phyloP scores from a whole-genome alignment of 1,140 invertebrate species.

The Leptinotarsa undecemlineata region DNA sequence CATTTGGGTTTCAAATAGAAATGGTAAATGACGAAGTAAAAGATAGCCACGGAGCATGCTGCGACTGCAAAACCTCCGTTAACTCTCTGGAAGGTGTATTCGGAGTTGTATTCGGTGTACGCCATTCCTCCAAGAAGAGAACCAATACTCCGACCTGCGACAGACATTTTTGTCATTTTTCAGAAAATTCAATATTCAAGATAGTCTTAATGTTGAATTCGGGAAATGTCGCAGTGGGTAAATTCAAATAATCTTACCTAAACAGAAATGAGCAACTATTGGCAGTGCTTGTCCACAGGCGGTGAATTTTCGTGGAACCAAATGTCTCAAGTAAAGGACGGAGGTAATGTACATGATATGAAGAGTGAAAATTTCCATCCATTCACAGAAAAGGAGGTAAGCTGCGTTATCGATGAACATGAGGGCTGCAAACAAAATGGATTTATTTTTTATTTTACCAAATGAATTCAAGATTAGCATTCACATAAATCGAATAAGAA shows the following conservation, averaged over 20 bases:
- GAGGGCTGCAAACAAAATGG: constrained; percentile 56
- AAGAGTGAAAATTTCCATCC: constrained; percentile 79
- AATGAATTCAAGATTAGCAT: too few species aligned
- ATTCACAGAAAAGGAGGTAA: constrained; percentile 72
- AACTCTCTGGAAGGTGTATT: constrained; percentile 42
- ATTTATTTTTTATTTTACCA: constrained; percentile 1
- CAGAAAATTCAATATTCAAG: background rate
- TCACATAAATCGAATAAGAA: too few species aligned
- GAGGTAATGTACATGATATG: constrained; percentile 83
- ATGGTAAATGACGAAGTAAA: constrained; percentile 74
- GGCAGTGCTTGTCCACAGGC: constrained; percentile 81
- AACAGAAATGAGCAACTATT: constrained; percentile 79
- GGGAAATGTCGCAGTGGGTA: too few species aligned
- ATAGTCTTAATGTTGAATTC: background rate
- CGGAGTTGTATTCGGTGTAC: constrained; percentile 43
- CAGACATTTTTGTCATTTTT: background rate
- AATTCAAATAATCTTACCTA: constrained; percentile 60
- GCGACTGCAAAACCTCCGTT: constrained; percentile 61
- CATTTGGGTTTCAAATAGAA: constrained; percentile 71
- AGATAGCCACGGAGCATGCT: constrained; percentile 63
- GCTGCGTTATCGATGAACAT: constrained; percentile 68
- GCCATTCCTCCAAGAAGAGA: constrained; percentile 56
- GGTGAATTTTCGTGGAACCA: constrained; percentile 78
- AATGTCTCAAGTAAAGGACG: constrained; percentile 77
- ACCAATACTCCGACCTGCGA: constrained; percentile 44